phyloP scores from a whole-genome alignment of 2,888 invertebrate genomes.

The Ichneumoninae sp. region DNA sequence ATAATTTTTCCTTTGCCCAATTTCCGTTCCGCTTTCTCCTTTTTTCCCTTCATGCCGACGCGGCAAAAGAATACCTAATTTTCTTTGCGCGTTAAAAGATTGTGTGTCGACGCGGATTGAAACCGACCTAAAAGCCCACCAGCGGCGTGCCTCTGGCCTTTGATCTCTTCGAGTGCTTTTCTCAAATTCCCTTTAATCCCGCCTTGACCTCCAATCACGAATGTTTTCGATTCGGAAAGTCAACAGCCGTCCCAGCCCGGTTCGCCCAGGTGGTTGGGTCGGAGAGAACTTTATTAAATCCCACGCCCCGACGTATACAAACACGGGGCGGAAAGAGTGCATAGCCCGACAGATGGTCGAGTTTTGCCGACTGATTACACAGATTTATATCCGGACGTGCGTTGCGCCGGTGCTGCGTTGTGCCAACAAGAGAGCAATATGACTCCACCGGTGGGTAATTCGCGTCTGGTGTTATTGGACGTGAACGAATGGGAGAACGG shows the following conservation, averaged over 20 bases:
- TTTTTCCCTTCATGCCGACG: not conserved
- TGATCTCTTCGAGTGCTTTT: constrained; percentile 1
- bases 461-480: constrained; percentile 45
- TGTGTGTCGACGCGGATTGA: not conserved
- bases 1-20: not conserved
- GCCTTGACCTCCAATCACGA: constrained; percentile 18
- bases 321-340: constrained; percentile 11
- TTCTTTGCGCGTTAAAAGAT: not conserved
- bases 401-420: constrained; percentile 14
- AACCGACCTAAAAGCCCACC: not conserved
- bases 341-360: constrained; percentile 59
- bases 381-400: constrained; percentile 42
- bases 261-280: not conserved
- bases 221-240: constrained; percentile 26
- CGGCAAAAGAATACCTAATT: not conserved
- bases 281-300: constrained; percentile 34
- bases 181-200: constrained; percentile 32
- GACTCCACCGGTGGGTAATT: constrained; percentile 7
- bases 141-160: not conserved
- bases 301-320: not conserved
- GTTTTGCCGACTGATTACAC: constrained; percentile 55
- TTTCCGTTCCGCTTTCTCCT: not conserved
- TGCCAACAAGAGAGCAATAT: constrained; percentile 2
- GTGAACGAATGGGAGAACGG: constrained; percentile 17
- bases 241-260: constrained; percentile 8